Base-by-base conservation (phyloP, 2,888 invertebrate species). In the Catocala fraxini region DNA sequence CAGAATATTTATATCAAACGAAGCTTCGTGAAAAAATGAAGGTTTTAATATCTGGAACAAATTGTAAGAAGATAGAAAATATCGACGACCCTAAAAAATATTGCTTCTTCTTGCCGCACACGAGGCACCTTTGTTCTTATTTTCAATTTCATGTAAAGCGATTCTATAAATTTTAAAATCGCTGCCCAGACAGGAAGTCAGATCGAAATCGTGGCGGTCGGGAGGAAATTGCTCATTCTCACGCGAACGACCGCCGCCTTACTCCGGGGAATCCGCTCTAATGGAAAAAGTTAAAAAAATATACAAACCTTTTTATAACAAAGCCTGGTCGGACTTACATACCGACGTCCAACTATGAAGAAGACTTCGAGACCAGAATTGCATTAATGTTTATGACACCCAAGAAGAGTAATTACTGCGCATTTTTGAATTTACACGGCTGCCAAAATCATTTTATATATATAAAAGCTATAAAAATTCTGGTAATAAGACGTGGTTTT, bases 151-250 rank as follows among this genome's bases (percentile, higher is more conserved):
- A 89, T 88, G 89, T 89, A 84, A 88, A 89, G 86, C 86, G 81
- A 86, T 91, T 91, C 90, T 90, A 92, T 92, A 92, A 92, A 92
- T 92, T 92, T 92, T 92, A 91, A 93, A 93, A 92, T 92, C 91
- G 90, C 89, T 88, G 89, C 84, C 85, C 91, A 90, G 91, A 89
- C 92, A 87, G 93, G 93, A 93, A 93, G 92, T 88, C 90, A 90
- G 93, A 93, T 93, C 91, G 91, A 90, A 93, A 93, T 93, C 93
- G 90, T 84, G 88, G 90, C 91, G 86, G 90, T 86, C 85, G 85
- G 82, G 87, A 88, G 93, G 93, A 93, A 93, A 93, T 93, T 93
- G 92, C 92, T 93, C 93, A 92, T 92, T 92, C 93, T 92, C 93
- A 93, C 93, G 93, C 93, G 89, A 92, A 83, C 89, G 87, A 83